Percentiles rank a stretch among this genome's conserved stretches.
phyloP scores from a whole-genome alignment of 64 coral and sea anemone genomes.

The Acropora tenuis region DNA sequence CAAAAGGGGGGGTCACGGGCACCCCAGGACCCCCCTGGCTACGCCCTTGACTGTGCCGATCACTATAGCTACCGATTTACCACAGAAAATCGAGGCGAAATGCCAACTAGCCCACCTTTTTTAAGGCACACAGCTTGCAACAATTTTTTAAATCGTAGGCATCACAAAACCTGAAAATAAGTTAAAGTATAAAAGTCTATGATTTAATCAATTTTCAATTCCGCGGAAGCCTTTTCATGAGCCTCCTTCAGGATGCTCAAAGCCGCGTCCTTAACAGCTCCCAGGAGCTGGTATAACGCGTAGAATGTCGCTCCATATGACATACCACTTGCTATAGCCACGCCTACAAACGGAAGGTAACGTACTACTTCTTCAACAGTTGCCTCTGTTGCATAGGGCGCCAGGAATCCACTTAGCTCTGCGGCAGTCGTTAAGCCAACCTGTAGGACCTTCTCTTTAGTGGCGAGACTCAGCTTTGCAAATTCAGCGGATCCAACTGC shows the following conservation, averaged over 20 bases:
- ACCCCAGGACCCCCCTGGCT: too few relatives aligned
- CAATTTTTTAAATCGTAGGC: too few relatives aligned
- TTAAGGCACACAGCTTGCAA: too few relatives aligned
- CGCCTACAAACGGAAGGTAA: conserved; percentile 13
- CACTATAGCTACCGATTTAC: conserved; percentile 17
- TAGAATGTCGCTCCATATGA: conserved; percentile 16
- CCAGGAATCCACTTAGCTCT: background rate
- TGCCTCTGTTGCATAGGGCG: background rate
- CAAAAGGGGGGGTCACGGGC: too few relatives aligned
- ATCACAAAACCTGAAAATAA: too few relatives aligned
- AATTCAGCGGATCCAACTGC: background rate
- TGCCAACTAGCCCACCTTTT: too few relatives aligned
- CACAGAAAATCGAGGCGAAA: background rate
- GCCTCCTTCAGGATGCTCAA: background rate
- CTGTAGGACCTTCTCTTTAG: background rate
- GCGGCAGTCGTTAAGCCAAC: background rate
- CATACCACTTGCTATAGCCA: conserved; percentile 10
- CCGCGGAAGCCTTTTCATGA: background rate
- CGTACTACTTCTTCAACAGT: background rate
- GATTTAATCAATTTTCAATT: background rate
- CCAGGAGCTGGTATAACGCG: background rate
- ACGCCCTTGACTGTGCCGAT: too few relatives aligned
- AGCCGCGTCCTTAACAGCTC: background rate
- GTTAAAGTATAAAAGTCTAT: too few relatives aligned
- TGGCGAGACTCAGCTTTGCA: background rate